Conservation (phyloP, 2,113 vertebrate genomes). For the Apaloderma vittatum region DNA sequence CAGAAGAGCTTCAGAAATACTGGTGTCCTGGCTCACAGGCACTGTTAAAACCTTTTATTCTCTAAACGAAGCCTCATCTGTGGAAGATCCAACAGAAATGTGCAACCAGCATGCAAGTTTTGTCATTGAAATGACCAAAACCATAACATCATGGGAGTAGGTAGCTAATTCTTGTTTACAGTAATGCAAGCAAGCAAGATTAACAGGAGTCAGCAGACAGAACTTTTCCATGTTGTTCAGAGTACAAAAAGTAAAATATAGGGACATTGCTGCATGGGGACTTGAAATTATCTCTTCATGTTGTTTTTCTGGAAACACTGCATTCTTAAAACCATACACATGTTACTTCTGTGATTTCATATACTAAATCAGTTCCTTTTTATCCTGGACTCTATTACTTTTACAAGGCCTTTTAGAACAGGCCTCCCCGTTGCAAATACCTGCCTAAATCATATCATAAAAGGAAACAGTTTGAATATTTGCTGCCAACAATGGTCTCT, state of each 20-base stretch:
- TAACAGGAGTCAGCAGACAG: background rate
- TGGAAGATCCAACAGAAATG: background rate
- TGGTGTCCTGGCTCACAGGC: background rate
- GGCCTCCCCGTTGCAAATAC: background rate
- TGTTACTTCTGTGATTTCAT: background rate
- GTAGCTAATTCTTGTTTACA: background rate
- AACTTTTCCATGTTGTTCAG: background rate
- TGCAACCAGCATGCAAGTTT: background rate
- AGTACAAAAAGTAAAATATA: background rate
- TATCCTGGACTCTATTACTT: background rate
- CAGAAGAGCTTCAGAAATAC: slow-evolving; percentile 27
- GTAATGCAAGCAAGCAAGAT: background rate
- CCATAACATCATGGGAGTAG: background rate
- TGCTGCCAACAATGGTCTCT: background rate
- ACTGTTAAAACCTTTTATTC: background rate
- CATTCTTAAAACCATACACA: background rate
- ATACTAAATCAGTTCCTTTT: background rate
- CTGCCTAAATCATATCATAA: background rate
- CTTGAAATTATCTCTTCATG: background rate
- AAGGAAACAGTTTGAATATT: background rate
- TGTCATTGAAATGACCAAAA: background rate
- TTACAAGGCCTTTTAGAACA: background rate
- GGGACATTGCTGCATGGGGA: background rate
- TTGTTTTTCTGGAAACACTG: background rate
- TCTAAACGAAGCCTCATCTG: background rate